A percentile compares a stretch with the other conserved stretches of the same genome.
Evolutionary conservation across 2,797 vertebrate genomes (phyloP).

Genomic region (Garrulus glandarius): DNA sequence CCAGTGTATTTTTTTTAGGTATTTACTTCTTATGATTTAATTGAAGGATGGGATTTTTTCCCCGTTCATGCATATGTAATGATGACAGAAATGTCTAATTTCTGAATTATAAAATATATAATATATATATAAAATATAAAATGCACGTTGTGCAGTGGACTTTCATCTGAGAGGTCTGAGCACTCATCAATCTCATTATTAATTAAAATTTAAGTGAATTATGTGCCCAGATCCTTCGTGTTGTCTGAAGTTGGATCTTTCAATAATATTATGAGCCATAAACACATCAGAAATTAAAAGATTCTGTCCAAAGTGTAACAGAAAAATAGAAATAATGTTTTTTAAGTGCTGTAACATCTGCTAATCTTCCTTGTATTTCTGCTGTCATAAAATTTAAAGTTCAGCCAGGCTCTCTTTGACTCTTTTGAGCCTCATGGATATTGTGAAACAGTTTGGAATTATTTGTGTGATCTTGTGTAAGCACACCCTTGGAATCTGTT

Average conservation of each 20-base stretch:
- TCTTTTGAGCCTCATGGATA: not conserved
- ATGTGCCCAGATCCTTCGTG: not conserved
- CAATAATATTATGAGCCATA: not conserved
- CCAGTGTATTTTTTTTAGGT: not conserved
- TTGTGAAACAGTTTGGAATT: not conserved
- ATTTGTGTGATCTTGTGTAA: not conserved
- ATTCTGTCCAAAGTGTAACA: not conserved
- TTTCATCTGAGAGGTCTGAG: not conserved
- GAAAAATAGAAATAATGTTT: not conserved
- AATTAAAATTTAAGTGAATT: not conserved
- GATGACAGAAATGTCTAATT: not conserved
- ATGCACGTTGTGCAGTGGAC: not conserved
- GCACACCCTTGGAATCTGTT: not conserved
- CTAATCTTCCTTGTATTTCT: not conserved
- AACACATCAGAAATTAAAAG: not conserved
- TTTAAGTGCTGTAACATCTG: not conserved
- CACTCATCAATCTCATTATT: not conserved
- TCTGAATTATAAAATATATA: not conserved
- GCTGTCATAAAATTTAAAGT: not conserved
- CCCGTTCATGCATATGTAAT: not conserved
- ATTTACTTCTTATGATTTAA: not conserved
- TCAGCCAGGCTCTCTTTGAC: not conserved
- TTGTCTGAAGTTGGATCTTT: not conserved
- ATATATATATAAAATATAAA: not conserved
- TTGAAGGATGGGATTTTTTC: not conserved